phyloP scores from a whole-genome alignment of 1,140 invertebrate genomes.

The Zaprionus nigranus region DNA sequence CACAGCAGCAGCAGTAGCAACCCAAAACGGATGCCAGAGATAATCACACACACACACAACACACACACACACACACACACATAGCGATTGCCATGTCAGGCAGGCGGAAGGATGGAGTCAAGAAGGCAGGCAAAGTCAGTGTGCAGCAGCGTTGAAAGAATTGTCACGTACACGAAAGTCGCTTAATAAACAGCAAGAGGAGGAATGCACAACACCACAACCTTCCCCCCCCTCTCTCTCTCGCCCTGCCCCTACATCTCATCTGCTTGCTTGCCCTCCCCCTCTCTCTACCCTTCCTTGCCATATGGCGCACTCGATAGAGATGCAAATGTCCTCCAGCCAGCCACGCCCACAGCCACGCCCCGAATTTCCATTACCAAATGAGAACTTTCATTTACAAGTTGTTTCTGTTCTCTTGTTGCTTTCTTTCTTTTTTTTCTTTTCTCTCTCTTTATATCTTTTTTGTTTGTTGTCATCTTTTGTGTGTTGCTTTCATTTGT shows the following conservation, averaged over 20 bases:
- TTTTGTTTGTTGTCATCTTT: background rate
- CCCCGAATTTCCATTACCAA: slow-evolving; percentile 46
- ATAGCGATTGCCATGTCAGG: slow-evolving; percentile 24
- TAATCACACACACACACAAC: slow-evolving; percentile 34
- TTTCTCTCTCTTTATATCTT: too few relatives aligned
- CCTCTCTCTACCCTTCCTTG: background rate
- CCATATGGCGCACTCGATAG: slow-evolving; percentile 11
- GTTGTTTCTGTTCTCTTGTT: slow-evolving; percentile 16
- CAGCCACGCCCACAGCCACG: slow-evolving; percentile 17
- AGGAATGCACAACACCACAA: background rate
- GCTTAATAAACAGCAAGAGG: slow-evolving; percentile 45
- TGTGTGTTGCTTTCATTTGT: slow-evolving; percentile 6
- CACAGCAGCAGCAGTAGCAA: slow-evolving; percentile 9
- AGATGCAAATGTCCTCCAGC: slow-evolving; percentile 53
- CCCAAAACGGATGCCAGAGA: slow-evolving; percentile 33
- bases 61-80: background rate
- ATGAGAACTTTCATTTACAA: slow-evolving; percentile 32
- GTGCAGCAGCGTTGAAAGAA: slow-evolving; percentile 46
- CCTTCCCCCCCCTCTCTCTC: too few relatives aligned
- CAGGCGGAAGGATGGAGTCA: background rate
- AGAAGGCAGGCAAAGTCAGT: slow-evolving; percentile 7
- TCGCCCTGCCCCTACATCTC: too few relatives aligned
- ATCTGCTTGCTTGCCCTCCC: background rate
- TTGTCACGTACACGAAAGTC: slow-evolving; percentile 53
- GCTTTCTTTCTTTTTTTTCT: slow-evolving; percentile 13